Percentiles rank a stretch among this genome's conserved stretches.
Conservation (phyloP, 2,113 vertebrate species). For the Connochaetes taurinus region DNA sequence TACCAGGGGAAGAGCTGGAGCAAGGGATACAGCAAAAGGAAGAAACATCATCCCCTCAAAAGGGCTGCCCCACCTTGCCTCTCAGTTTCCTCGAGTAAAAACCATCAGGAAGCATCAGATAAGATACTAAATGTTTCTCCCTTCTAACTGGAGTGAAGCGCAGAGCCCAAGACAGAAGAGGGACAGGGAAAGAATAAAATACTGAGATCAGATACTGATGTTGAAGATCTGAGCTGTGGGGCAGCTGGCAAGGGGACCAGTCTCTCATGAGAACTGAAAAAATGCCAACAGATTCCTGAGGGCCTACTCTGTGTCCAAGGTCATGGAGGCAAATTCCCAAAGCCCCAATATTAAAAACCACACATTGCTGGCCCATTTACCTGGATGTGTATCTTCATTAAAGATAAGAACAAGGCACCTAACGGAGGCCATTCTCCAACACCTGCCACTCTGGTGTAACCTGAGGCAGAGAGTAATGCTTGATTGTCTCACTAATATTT, state of each 20-base stretch:
- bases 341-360: neutral
- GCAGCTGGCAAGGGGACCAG: neutral
- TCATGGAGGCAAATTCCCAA: neutral
- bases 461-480: neutral
- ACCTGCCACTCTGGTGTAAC: neutral
- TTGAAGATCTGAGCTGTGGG: neutral
- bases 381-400: neutral
- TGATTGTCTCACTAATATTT: neutral
- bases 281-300: neutral
- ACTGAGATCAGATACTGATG: neutral
- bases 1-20: neutral
- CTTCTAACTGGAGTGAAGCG: neutral
- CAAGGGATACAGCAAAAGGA: neutral
- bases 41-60: neutral
- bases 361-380: neutral
- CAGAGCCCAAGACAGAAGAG: neutral
- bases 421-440: neutral
- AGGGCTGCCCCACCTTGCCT: neutral
- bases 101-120: neutral
- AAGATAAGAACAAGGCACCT: neutral
- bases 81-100: neutral
- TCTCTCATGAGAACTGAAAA: neutral
- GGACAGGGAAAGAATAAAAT: neutral
- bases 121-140: neutral
- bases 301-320: neutral